Conservation (phyloP, 2,888 invertebrate genomes). For the Apomyelois bistriatella region DNA sequence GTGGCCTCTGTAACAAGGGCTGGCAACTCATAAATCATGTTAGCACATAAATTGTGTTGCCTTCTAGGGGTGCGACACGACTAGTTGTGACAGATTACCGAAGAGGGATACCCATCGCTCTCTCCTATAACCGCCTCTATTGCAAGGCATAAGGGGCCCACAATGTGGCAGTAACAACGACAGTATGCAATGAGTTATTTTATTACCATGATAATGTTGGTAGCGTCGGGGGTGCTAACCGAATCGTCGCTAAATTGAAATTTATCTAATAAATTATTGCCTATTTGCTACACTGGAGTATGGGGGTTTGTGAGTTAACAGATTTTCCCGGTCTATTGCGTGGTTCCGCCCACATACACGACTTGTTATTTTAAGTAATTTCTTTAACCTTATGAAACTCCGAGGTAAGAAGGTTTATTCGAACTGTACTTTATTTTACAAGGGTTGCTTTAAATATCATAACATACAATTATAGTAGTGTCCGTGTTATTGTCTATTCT, state of each 20-base stretch:
- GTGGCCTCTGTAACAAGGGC: slow-evolving; percentile 37
- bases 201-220: slow-evolving; percentile 65
- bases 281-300: slow-evolving; percentile 33
- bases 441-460: too few relatives aligned
- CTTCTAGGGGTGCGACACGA: slow-evolving; percentile 56
- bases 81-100: slow-evolving; percentile 57
- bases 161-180: slow-evolving; percentile 22
- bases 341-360: neutral
- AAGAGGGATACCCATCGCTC: slow-evolving; percentile 27
- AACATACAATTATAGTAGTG: too few relatives aligned
- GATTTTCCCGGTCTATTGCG: slow-evolving; percentile 16
- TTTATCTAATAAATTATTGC: slow-evolving; percentile 75
- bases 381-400: too few relatives aligned
- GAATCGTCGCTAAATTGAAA: slow-evolving; percentile 69
- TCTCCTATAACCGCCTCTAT: slow-evolving; percentile 25
- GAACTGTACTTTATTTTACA: too few relatives aligned
- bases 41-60: slow-evolving; percentile 72
- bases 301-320: slow-evolving; percentile 23
- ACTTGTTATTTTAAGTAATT: too few relatives aligned
- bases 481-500: too few relatives aligned
- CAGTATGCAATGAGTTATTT: slow-evolving; percentile 40
- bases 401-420: too few relatives aligned
- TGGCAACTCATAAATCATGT: slow-evolving; percentile 67
- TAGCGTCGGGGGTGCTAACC: slow-evolving; percentile 58
- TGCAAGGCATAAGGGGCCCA: slow-evolving; percentile 11